phyloP scores from a whole-genome alignment of 2,797 vertebrate genomes.

The Thunnus albacares region DNA sequence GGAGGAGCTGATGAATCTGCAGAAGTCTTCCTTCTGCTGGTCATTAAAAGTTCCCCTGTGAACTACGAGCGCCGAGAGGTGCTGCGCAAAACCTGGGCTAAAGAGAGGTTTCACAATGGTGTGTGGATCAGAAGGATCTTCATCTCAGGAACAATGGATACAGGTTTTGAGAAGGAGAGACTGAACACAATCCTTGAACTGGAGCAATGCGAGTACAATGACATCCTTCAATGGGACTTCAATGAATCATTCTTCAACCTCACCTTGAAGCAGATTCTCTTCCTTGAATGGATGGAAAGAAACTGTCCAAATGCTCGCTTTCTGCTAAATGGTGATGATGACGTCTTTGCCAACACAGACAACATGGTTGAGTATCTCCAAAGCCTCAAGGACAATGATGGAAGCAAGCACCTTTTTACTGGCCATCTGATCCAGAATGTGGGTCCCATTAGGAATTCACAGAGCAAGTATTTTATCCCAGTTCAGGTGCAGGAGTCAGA shows the following conservation, averaged over 20 bases:
- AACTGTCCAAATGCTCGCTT: conserved; percentile 83
- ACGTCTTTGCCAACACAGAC: conserved; percentile 88
- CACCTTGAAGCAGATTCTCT: conserved; percentile 91
- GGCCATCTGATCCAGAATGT: conserved; percentile 84
- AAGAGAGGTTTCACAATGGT: conserved; percentile 77
- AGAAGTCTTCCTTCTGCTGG: conserved; percentile 88
- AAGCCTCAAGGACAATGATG: conserved; percentile 49
- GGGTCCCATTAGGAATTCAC: conserved; percentile 76
- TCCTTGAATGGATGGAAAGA: conserved; percentile 87
- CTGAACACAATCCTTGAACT: conserved; percentile 83
- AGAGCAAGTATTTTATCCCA: conserved; percentile 90
- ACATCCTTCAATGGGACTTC: conserved; percentile 92
- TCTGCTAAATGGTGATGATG: conserved; percentile 89
- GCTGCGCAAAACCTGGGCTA: conserved; percentile 90
- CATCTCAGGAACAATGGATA: conserved; percentile 73
- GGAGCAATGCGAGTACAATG: conserved; percentile 81
- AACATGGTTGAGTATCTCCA: conserved; percentile 85
- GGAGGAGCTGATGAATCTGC: conserved; percentile 65
- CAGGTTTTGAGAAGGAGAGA: conserved; percentile 64
- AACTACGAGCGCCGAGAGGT: conserved; percentile 89
- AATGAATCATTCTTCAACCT: conserved; percentile 91
- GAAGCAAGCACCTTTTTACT: conserved; percentile 82
- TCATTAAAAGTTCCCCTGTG: conserved; percentile 87
- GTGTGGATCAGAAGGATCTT: conserved; percentile 84
- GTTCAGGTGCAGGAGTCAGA: conserved; percentile 79